These are phyloP conservation scores for Sylvia atricapilla DNA, from an alignment of 2,113 vertebrate species.

Conservation along the genomic window DNA sequence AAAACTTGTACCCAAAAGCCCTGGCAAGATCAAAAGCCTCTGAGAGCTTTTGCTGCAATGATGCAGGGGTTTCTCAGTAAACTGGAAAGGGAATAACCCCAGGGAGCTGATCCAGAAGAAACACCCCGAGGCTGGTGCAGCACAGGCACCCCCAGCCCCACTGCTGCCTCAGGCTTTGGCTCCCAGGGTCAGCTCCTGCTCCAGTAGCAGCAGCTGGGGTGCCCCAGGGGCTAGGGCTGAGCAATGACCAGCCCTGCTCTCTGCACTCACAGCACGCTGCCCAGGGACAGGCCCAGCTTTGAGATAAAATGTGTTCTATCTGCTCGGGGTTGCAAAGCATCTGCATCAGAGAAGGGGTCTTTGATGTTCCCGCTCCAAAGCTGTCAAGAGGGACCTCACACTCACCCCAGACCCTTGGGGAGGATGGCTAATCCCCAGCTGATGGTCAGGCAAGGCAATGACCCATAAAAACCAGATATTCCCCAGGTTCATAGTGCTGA, in stretches of 20 bases:
- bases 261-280: no score
- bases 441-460: not conserved
- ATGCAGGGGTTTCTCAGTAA: not conserved
- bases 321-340: not conserved
- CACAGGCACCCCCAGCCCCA: not conserved
- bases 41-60: not conserved
- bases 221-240: not conserved
- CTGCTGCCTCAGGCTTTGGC: not conserved
- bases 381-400: not conserved
- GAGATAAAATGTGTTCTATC: not conserved
- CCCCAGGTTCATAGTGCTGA: rapidly evolving
- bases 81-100: not conserved
- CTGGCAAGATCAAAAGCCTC: not conserved
- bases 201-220: rapidly evolving
- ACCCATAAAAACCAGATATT: not conserved
- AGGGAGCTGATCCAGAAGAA: not conserved
- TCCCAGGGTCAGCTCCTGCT: rapidly evolving
- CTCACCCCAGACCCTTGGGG: not conserved
- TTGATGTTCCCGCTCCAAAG: not conserved
- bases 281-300: not conserved
- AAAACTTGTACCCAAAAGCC: not conserved
- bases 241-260: not conserved
- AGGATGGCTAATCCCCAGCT: not conserved
- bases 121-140: rapidly evolving
- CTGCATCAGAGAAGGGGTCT: not conserved